Conservation (phyloP, 2,888 invertebrate species). For the Argyresthia goedartella region DNA sequence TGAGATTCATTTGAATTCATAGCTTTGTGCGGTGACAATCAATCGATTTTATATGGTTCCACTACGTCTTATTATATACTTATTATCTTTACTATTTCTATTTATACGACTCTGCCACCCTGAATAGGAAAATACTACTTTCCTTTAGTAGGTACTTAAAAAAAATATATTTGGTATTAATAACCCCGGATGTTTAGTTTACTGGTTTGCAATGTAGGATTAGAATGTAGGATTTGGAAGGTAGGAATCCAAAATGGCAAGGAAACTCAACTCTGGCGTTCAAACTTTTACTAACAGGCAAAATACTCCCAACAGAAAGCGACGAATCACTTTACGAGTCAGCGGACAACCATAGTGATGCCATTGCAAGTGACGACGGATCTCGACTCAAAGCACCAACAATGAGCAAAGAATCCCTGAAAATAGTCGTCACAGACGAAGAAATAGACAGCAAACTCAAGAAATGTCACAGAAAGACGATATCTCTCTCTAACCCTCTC, state of each 20-base stretch:
- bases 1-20: no score
- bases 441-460: constrained; percentile 47
- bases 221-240: no score
- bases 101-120: no score
- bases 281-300: neutral
- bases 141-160: no score
- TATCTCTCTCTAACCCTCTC: constrained; percentile 61
- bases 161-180: no score
- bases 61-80: no score
- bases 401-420: constrained; percentile 60
- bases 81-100: no score
- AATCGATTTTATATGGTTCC: no score
- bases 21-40: no score
- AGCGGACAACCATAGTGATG: constrained; percentile 59
- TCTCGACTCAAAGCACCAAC: constrained; percentile 53
- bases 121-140: no score
- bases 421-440: constrained; percentile 59
- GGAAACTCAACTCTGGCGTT: constrained; percentile 16
- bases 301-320: constrained; percentile 42
- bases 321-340: constrained; percentile 64
- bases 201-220: no score
- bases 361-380: constrained; percentile 56
- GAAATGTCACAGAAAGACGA: constrained; percentile 58
- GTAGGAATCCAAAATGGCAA: constrained; percentile 21
- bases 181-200: no score